Evolutionary conservation across 1,140 invertebrate species (phyloP).

Genomic region (Tribolium madens): DNA sequence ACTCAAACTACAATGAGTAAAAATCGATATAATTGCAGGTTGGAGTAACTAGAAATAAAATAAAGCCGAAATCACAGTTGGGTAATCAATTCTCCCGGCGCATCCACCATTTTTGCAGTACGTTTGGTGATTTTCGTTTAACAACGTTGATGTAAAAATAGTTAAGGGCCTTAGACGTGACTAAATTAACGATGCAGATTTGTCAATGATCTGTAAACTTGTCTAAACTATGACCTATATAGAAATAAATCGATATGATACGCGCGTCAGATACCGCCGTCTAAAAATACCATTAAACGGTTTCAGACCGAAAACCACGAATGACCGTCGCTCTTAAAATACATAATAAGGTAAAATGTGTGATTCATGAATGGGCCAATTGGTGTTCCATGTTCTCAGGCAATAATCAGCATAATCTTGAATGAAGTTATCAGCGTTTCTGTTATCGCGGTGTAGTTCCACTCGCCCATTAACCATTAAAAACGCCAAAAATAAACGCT

Average conservation of each 20-base stretch:
- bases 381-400: slow-evolving; percentile 20
- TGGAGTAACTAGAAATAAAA: background rate
- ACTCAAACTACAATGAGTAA: background rate
- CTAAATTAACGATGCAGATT: slow-evolving; percentile 33
- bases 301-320: background rate
- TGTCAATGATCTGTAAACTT: slow-evolving; percentile 39
- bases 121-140: background rate
- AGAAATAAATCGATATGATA: slow-evolving; percentile 44
- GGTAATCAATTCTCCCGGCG: slow-evolving; percentile 24
- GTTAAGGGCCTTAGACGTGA: slow-evolving; percentile 10
- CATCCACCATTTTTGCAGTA: slow-evolving; percentile 37
- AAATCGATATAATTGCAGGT: background rate
- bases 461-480: slow-evolving; percentile 2
- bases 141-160: background rate
- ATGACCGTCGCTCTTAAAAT: background rate
- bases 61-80: background rate
- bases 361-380: slow-evolving; percentile 19
- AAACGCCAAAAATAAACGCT: slow-evolving; percentile 11
- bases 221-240: slow-evolving; percentile 43
- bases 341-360: background rate
- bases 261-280: slow-evolving; percentile 36
- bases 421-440: slow-evolving; percentile 44
- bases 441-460: slow-evolving; percentile 27
- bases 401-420: slow-evolving; percentile 42
- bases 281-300: slow-evolving; percentile 42